These are phyloP conservation scores for Lithobates sylvaticus DNA, from an alignment of 2,797 vertebrate species.

Conservation along the genomic window DNA sequence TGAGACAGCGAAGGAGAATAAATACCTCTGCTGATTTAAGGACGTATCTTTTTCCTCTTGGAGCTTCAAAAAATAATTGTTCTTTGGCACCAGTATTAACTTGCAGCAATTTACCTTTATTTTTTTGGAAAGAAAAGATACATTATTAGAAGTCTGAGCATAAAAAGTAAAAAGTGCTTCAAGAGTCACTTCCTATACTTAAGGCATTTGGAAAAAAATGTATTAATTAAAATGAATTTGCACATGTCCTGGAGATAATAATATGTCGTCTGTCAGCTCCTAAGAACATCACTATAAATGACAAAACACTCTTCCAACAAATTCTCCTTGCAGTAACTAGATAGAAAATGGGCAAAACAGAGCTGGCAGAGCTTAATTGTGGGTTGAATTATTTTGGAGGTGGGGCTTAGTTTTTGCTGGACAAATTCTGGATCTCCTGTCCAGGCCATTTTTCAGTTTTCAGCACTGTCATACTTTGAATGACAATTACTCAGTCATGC, in stretches of 20 bases:
- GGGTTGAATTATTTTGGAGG: background rate
- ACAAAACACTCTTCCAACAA: background rate
- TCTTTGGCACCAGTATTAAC: conserved; percentile 96
- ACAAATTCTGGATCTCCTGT: no score
- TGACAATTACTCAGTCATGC: no score
- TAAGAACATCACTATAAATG: background rate
- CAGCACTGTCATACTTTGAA: no score
- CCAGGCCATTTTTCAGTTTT: no score
- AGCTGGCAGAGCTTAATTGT: no score
- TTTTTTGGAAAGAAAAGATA: background rate
- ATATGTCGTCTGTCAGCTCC: background rate
- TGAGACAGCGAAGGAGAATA: conserved; percentile 11
- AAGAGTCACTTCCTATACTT: no score
- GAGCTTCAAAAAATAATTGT: conserved; percentile 96
- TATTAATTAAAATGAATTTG: no score
- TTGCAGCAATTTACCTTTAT: conserved; percentile 92
- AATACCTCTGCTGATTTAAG: conserved; percentile 89
- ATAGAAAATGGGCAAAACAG: background rate
- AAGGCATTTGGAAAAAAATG: no score
- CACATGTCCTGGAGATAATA: no score
- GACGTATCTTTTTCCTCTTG: conserved; percentile 89
- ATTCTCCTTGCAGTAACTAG: background rate
- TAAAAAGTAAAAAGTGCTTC: background rate
- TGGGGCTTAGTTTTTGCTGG: background rate
- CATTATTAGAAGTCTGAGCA: background rate